These are phyloP conservation scores for Drosophila virilis DNA, from an alignment of 1,140 invertebrate genomes.

Conservation along the genomic window DNA sequence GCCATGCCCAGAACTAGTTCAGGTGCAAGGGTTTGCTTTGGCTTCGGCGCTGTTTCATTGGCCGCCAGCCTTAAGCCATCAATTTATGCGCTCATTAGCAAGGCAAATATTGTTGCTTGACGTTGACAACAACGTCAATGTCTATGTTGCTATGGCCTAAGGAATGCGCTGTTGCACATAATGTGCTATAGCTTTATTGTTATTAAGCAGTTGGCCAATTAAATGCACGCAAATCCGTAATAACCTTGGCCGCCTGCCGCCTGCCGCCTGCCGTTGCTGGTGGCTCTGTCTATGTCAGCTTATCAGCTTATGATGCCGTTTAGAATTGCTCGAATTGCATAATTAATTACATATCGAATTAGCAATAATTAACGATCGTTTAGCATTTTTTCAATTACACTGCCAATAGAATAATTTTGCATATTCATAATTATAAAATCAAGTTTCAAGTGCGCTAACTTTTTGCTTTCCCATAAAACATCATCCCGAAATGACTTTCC, in stretches of 20 bases:
- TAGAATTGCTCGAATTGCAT: conserved; percentile 3
- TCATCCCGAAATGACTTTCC: too few species aligned
- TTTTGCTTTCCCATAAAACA: too few species aligned
- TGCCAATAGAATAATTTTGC: too few species aligned
- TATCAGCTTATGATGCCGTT: conserved; percentile 27
- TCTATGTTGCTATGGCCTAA: conserved; percentile 5
- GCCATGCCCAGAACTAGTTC: background rate
- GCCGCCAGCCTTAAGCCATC: background rate
- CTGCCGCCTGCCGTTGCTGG: background rate
- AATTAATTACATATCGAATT: background rate
- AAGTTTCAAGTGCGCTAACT: too few species aligned
- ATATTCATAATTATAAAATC: too few species aligned
- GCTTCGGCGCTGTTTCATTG: conserved; percentile 37
- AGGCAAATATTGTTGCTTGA: conserved; percentile 19
- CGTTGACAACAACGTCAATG: too few species aligned
- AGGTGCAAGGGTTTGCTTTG: conserved; percentile 36
- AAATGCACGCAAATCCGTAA: conserved; percentile 67
- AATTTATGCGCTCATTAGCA: conserved; percentile 43
- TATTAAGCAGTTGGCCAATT: conserved; percentile 57
- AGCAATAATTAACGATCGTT: conserved; percentile 12
- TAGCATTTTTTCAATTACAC: too few species aligned
- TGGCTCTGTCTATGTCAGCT: conserved; percentile 13
- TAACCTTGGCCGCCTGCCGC: conserved; percentile 62
- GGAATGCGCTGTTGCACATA: conserved; percentile 52
- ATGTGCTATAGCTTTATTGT: conserved; percentile 62